phyloP scores from a whole-genome alignment of 2,888 invertebrate genomes.

The Gortyna flavago region DNA sequence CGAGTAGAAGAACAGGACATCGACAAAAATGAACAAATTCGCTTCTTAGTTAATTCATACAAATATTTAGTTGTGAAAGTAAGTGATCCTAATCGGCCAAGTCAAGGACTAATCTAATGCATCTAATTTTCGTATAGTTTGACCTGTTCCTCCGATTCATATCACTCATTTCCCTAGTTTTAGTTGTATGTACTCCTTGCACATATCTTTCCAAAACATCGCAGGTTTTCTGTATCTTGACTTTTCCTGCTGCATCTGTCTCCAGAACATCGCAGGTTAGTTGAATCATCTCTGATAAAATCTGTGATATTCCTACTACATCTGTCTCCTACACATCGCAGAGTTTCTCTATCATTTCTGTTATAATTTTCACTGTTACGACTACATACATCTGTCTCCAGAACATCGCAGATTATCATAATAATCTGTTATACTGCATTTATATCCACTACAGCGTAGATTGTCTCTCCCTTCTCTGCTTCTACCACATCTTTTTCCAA shows the following conservation, averaged over 20 bases:
- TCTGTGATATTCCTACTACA: too few relatives aligned
- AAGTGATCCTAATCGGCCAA: background rate
- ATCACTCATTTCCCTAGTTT: background rate
- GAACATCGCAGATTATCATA: too few relatives aligned
- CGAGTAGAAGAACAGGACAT: background rate
- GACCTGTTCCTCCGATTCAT: background rate
- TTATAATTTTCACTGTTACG: too few relatives aligned
- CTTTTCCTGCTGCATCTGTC: too few relatives aligned
- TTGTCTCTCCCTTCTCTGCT: too few relatives aligned
- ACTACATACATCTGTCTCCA: too few relatives aligned
- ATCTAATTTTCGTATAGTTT: background rate
- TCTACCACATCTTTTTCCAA: background rate
- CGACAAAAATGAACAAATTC: background rate
- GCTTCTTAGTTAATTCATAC: background rate
- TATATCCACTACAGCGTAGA: too few relatives aligned
- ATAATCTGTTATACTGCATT: too few relatives aligned
- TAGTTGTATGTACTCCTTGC: background rate
- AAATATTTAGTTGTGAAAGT: background rate
- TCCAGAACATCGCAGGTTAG: too few relatives aligned
- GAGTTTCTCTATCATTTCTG: too few relatives aligned
- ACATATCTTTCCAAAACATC: background rate
- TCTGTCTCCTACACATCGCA: too few relatives aligned
- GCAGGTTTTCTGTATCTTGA: background rate
- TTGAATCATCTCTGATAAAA: too few relatives aligned
- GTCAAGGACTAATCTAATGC: background rate